Evolutionary conservation across 2,797 vertebrate genomes (phyloP).

Genomic region (Lutjanus campechanus): DNA sequence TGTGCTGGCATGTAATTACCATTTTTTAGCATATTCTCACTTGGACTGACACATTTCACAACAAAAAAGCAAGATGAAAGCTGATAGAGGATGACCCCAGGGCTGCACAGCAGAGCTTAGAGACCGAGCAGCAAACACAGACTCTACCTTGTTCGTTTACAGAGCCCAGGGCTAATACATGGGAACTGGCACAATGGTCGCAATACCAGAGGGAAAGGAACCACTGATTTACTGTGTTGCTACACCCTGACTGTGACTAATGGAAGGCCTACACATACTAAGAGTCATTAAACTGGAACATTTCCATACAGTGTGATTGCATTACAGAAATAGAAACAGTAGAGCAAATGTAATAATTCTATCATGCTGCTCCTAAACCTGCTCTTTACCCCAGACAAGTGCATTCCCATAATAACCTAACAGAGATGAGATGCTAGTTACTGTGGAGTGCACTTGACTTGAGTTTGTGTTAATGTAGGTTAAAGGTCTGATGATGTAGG

Average conservation of each 20-base stretch:
- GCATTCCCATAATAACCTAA: not conserved
- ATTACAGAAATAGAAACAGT: not conserved
- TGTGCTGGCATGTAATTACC: slow-evolving; percentile 30
- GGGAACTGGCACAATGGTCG: slow-evolving; percentile 23
- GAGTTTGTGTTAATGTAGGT: not conserved
- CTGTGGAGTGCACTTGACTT: slow-evolving; percentile 6
- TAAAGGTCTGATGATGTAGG: slow-evolving; percentile 23
- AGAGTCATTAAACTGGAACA: slow-evolving; percentile 3
- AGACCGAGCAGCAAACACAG: slow-evolving; percentile 29
- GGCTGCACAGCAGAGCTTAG: slow-evolving; percentile 32
- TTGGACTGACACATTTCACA: slow-evolving; percentile 29
- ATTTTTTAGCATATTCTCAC: slow-evolving; percentile 42
- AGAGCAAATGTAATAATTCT: slow-evolving; percentile 23
- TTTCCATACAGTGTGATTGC: slow-evolving; percentile 1
- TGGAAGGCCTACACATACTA: slow-evolving; percentile 16
- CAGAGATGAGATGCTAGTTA: slow-evolving; percentile 19
- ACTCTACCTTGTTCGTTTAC: slow-evolving; percentile 25
- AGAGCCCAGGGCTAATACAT: slow-evolving; percentile 34
- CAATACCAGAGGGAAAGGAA: slow-evolving; percentile 6
- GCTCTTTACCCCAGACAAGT: not conserved
- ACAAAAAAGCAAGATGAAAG: slow-evolving; percentile 42
- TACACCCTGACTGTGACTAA: slow-evolving; percentile 25
- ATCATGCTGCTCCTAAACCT: not conserved
- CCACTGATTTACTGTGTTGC: slow-evolving; percentile 28
- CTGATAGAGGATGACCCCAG: slow-evolving; percentile 25